Conservation (phyloP, 2,113 vertebrate species). For the Antigone vipio region DNA sequence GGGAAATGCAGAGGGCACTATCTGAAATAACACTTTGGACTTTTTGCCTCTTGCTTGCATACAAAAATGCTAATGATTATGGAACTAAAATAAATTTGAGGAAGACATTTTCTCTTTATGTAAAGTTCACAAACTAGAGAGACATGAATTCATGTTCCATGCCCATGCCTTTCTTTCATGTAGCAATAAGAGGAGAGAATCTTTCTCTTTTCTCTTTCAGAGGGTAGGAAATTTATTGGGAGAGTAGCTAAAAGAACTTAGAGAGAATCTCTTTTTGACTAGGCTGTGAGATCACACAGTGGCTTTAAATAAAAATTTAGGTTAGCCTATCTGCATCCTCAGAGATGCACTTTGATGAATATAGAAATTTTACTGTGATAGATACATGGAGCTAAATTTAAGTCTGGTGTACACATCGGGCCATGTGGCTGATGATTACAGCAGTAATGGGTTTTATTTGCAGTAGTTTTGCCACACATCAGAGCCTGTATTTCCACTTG, state of each 20-base stretch:
- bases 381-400: not conserved
- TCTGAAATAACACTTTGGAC: not conserved
- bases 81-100: not conserved
- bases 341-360: not conserved
- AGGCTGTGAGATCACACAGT: not conserved
- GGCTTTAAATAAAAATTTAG: not conserved
- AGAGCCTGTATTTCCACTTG: not conserved
- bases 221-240: not conserved
- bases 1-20: not conserved
- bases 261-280: not conserved
- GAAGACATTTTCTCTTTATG: not conserved
- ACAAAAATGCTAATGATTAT: not conserved
- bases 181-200: not conserved
- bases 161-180: not conserved
- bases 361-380: not conserved
- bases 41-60: not conserved
- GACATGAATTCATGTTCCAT: not conserved
- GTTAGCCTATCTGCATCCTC: not conserved
- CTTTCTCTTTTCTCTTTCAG: not conserved
- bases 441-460: fast-evolving
- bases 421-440: not conserved
- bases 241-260: not conserved
- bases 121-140: not conserved
- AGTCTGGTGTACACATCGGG: not conserved
- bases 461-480: not conserved